phyloP scores from a whole-genome alignment of 2,888 invertebrate genomes.

The Tinea trinotella region DNA sequence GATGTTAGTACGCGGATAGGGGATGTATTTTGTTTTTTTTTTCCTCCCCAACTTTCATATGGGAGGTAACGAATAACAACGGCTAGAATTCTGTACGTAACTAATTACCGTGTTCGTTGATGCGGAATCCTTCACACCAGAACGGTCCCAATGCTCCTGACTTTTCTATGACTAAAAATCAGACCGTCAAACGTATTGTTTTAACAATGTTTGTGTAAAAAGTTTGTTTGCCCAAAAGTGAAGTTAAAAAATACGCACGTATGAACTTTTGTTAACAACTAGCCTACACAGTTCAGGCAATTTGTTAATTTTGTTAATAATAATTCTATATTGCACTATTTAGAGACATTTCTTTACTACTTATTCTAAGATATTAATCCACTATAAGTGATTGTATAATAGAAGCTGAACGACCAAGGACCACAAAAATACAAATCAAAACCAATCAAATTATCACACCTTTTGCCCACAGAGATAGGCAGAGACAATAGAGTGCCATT shows the following conservation, averaged over 20 bases:
- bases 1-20: conserved; percentile 6
- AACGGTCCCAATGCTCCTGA: conserved; percentile 27
- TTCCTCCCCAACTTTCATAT: neutral
- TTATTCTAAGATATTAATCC: too few relatives aligned
- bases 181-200: conserved; percentile 3
- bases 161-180: conserved; percentile 6
- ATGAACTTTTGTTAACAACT: neutral
- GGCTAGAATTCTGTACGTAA: conserved; percentile 27
- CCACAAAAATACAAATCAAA: too few relatives aligned
- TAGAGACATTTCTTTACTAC: too few relatives aligned
- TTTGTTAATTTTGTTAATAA: too few relatives aligned
- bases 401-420: too few relatives aligned
- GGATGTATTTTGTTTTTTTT: neutral
- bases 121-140: conserved; percentile 52
- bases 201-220: neutral
- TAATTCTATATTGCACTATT: too few relatives aligned
- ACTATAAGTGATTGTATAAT: too few relatives aligned
- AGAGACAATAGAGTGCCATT: too few relatives aligned
- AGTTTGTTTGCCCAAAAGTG: neutral
- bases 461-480: too few relatives aligned
- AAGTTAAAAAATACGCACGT: neutral
- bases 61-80: conserved; percentile 14
- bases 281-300: too few relatives aligned
- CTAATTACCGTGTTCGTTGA: conserved; percentile 65
- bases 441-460: too few relatives aligned